These are phyloP conservation scores for Spatula clypeata DNA, from an alignment of 2,797 vertebrate genomes.

Conservation along the genomic window DNA sequence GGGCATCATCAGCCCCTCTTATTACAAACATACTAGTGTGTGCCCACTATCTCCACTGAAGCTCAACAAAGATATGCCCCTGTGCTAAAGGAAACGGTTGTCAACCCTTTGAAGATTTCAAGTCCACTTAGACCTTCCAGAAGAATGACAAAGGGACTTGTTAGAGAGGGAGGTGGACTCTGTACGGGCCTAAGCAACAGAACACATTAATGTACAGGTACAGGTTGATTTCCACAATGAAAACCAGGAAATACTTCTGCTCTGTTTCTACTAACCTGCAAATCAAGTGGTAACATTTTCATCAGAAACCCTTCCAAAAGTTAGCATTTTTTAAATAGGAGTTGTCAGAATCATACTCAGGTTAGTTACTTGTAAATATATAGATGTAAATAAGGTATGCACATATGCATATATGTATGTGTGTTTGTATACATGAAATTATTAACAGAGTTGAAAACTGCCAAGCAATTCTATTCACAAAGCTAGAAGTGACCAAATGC, in stretches of 20 bases:
- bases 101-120: not conserved
- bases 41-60: not conserved
- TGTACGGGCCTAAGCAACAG: not conserved
- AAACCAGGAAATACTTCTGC: not conserved
- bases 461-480: conserved; percentile 52
- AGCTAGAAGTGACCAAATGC: conserved; percentile 39
- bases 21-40: not conserved
- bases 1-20: not conserved
- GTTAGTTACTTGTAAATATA: not conserved
- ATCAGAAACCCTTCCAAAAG: not conserved
- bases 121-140: not conserved
- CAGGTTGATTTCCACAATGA: not conserved
- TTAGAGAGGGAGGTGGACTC: not conserved
- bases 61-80: not conserved
- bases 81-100: not conserved
- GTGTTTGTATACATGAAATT: not conserved
- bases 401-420: not conserved
- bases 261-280: not conserved
- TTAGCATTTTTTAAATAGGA: conserved; percentile 4
- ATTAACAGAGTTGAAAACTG: conserved; percentile 54
- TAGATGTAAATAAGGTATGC: not conserved
- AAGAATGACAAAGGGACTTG: not conserved
- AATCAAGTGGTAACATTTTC: not conserved
- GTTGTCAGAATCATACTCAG: not conserved
- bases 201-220: not conserved